Base-by-base conservation (phyloP, 2,888 invertebrate species). In the Liodrosophila aerea region DNA sequence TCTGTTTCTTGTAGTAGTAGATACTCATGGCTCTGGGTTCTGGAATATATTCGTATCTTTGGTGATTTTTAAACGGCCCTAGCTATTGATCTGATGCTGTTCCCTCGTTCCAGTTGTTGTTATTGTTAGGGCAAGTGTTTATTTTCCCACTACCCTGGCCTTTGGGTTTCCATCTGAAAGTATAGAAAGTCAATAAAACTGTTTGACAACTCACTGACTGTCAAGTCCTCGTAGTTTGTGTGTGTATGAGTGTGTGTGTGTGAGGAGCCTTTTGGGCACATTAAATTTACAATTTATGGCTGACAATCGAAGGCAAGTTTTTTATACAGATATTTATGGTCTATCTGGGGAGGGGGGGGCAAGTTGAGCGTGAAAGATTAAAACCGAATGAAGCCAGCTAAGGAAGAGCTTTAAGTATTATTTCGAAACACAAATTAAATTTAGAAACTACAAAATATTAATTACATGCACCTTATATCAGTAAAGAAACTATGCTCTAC, bases 261-360 rank as follows among this genome's bases (percentile, higher is more conserved):
- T 15, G 37, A 12, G 16, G 7, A 39, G 60, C 54, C 65, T 62
- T 59, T 50, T 61, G 76, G 76, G 61, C 72, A 56, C 76, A 72
- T 75, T 78, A 83, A 85, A 85, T 72, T 61, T 78, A 78, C 76
- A 78, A 78, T 85, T 85, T 83, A 83, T 78, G 59, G 67, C 36
- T 66, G 59, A 58, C 68, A 68, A 64, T 62, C 73, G 52, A 50
- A 64, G 36, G 53, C 18, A 71, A 67, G 74, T 69, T 69, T 56
- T 49, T 54, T 58, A 53, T 57, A 22, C 22, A 22, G 22, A 22
- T 59, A 53, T 37, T 61, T 50, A 47, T 58, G n/a, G 33, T 12
- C 41, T 12, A 59, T 44, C 22, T 31, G 33, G 13, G 7, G 2
- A 4, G 16, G 30, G 41, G 4, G 12, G 15, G 7, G 12, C 36